Percentiles rank a stretch among this genome's conserved stretches.
These are phyloP conservation scores for Eolophus roseicapilla DNA, from an alignment of 2,113 vertebrate genomes.

Conservation along the genomic window DNA sequence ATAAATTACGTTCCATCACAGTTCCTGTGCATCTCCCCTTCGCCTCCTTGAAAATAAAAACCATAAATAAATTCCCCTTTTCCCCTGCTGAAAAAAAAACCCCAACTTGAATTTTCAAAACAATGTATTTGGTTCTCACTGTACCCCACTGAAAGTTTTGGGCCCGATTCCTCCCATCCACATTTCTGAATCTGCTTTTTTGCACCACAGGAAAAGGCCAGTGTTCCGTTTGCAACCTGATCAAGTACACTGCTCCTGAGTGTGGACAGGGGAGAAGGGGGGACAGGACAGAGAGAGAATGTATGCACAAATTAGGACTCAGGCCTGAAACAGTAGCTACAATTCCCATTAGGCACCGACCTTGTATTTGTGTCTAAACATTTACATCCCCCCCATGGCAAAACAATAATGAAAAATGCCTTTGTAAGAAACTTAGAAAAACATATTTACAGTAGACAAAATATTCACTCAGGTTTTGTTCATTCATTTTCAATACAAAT, in stretches of 20 bases:
- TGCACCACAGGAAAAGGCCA: background rate
- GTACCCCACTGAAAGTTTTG: background rate
- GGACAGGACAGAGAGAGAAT: background rate
- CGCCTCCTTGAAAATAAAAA: background rate
- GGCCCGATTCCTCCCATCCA: background rate
- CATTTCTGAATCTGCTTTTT: background rate
- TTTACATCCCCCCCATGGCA: background rate
- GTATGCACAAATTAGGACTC: background rate
- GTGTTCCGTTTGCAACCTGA: background rate
- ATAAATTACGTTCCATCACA: background rate
- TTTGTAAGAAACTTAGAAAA: background rate
- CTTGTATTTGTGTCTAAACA: background rate
- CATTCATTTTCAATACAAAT: background rate
- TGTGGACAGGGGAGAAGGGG: fast-evolving
- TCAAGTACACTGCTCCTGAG: fast-evolving
- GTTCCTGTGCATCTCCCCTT: background rate
- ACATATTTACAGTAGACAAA: background rate
- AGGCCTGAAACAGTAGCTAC: background rate
- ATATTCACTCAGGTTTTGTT: background rate
- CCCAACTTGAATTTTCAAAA: background rate
- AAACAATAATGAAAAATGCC: background rate
- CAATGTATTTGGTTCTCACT: background rate
- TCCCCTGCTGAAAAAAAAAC: background rate
- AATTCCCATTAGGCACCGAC: background rate
- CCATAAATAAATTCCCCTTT: background rate